Conservation (phyloP, 1,140 invertebrate genomes). For the Neodiprion lecontei region DNA sequence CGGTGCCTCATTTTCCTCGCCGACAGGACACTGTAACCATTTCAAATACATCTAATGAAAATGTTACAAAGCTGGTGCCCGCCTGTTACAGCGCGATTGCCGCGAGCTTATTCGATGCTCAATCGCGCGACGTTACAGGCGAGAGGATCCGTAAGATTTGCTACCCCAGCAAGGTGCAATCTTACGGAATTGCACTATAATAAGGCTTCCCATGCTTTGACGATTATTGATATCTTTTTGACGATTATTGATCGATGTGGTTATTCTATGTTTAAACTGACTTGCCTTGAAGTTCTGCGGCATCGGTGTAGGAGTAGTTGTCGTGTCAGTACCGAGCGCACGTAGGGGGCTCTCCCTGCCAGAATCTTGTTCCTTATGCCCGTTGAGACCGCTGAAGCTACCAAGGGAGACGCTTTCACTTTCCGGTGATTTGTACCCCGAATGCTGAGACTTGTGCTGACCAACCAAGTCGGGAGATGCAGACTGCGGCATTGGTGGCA, state of each 20-base stretch:
- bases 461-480: constrained; percentile 70
- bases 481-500: constrained; percentile 70
- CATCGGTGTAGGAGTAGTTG: constrained; percentile 30
- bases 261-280: too few relatives aligned
- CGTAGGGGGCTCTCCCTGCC: constrained; percentile 54
- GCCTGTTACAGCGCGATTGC: too few relatives aligned
- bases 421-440: constrained; percentile 60
- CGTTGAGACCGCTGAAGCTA: constrained; percentile 57
- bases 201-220: too few relatives aligned
- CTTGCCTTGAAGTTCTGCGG: constrained; percentile 39
- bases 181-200: too few relatives aligned
- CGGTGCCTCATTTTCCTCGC: constrained; percentile 6
- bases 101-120: background rate
- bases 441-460: constrained; percentile 59
- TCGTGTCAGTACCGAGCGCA: constrained; percentile 5
- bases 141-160: background rate
- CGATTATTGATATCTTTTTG: too few relatives aligned
- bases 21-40: background rate
- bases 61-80: too few relatives aligned
- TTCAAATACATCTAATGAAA: too few relatives aligned
- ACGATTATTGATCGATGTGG: too few relatives aligned
- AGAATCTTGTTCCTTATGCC: constrained; percentile 57
- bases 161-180: background rate
- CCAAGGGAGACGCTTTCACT: constrained; percentile 59
- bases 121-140: constrained; percentile 9